Percentiles rank a stretch among this genome's conserved stretches.
phyloP scores from a whole-genome alignment of 2,888 invertebrate species.

The Standfussiana lucernea region DNA sequence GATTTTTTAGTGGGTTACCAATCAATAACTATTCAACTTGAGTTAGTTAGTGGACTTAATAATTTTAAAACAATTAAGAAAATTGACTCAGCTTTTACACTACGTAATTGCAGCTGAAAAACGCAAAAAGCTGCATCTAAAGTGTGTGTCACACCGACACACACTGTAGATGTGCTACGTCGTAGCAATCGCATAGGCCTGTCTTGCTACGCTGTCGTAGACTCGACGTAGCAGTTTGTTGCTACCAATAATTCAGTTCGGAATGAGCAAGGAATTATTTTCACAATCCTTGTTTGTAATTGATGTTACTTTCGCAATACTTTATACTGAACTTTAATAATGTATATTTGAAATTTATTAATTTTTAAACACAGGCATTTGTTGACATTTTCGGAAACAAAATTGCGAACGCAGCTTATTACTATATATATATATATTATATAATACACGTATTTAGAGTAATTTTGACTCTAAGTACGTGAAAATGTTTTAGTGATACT shows the following conservation, averaged over 20 bases:
- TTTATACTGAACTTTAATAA: too few species aligned
- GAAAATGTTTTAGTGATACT: background rate
- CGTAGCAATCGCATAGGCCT: slow-evolving; percentile 38
- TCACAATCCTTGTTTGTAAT: background rate
- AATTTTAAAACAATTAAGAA: background rate
- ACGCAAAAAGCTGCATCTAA: too few species aligned
- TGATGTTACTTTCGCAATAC: background rate
- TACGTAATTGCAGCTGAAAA: too few species aligned
- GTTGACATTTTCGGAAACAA: background rate
- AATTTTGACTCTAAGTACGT: background rate
- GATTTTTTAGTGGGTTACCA: background rate
- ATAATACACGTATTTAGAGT: too few species aligned
- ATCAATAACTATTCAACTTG: background rate
- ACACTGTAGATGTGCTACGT: slow-evolving; percentile 30
- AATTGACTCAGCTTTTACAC: background rate
- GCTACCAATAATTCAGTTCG: background rate
- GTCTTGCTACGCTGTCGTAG: slow-evolving; percentile 37
- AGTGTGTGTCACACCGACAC: background rate
- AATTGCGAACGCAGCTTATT: background rate
- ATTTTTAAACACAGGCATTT: background rate
- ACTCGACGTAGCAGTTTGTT: slow-evolving; percentile 5
- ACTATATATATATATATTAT: too few species aligned
- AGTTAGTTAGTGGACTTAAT: background rate
- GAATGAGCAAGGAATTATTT: background rate
- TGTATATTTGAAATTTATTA: background rate